Base-by-base conservation (phyloP, 2,888 invertebrate species). In the Eucera pruinosa region DNA sequence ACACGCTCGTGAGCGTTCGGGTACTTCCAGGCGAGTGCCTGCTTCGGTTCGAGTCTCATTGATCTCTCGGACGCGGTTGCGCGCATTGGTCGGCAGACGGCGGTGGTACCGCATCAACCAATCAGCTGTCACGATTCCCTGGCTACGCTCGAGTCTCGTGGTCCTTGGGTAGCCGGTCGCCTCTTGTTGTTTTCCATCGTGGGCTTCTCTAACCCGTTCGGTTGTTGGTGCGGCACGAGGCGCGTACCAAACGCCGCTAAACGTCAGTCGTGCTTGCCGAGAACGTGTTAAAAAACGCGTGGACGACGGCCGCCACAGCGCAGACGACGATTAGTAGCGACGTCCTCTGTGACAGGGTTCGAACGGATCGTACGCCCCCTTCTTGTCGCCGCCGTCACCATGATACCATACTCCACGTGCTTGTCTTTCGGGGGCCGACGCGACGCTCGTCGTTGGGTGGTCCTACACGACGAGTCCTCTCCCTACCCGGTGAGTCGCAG, bases 381-480 rank as follows among this genome's bases (percentile, higher is more conserved):
- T 75, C 71, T 70, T 62, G 68, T 71, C 73, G 65, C 45, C 55
- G 61, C 58, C 64, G 70, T 74, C 83, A 74, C 71, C 78, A 89
- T 89, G 89, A 89, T 89, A 65, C 89, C 89, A 62, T 89, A 89
- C 83, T 86, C 89, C 86, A 87, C 89, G 86, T 89, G 89, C 81
- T 82, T 89, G 80, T 87, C 87, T 81, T 88, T 87, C 74, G 82
- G 88, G 65, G 79, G 86, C 66, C 79, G 80, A 73, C 84, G 83
- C 73, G 85, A 83, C 61, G 85, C 87, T 76, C 78, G 81, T 52
- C 83, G 86, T 33, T 89, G 89, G 89, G 86, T 86, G 78, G 81
- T 87, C 54, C 81, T 87, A 54, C 86, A 87, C 81, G 81, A 82
- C 73, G 81, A 81, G 64, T 74, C 80, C 80, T 85, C 81, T 78